A percentile compares a stretch with the other conserved stretches of the same genome.
Evolutionary conservation across 37 sponge, comb jelly and placozoan species (phyloP).

Genomic region (Axinella damicornis): DNA sequence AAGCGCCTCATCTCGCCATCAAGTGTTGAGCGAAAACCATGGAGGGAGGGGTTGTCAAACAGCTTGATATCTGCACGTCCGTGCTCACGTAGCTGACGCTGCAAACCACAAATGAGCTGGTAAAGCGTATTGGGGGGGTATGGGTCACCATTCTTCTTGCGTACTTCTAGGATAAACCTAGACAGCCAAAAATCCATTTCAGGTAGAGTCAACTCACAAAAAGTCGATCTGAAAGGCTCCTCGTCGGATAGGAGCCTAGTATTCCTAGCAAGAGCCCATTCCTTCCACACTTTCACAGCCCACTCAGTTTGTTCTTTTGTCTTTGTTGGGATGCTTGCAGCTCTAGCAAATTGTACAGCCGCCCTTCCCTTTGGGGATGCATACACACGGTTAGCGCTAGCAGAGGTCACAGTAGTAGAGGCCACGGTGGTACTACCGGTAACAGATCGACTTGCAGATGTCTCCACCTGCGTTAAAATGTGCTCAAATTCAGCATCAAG

Average conservation of each 20-base stretch:
- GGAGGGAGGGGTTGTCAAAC: background rate
- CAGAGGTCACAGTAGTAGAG: background rate
- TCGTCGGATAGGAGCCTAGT: background rate
- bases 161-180: slow-evolving; percentile 15
- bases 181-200: slow-evolving; percentile 16
- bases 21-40: slow-evolving; percentile 14
- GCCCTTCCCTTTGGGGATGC: slow-evolving; percentile 1
- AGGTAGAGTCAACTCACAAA: background rate
- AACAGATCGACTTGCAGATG: background rate
- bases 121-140: slow-evolving; percentile 4
- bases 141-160: slow-evolving; percentile 11
- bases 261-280: background rate
- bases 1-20: slow-evolving; percentile 32
- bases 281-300: background rate
- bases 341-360: background rate
- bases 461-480: background rate
- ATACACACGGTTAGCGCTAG: background rate
- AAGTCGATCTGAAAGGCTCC: background rate
- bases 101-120: slow-evolving; percentile 2
- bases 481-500: background rate
- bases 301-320: slow-evolving; percentile 4
- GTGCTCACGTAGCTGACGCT: slow-evolving; percentile 12
- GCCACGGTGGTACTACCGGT: background rate
- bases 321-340: background rate
- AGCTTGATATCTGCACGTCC: slow-evolving; percentile 34